Conservation (phyloP, 1,140 invertebrate species). For the Notospermus geniculatus region DNA sequence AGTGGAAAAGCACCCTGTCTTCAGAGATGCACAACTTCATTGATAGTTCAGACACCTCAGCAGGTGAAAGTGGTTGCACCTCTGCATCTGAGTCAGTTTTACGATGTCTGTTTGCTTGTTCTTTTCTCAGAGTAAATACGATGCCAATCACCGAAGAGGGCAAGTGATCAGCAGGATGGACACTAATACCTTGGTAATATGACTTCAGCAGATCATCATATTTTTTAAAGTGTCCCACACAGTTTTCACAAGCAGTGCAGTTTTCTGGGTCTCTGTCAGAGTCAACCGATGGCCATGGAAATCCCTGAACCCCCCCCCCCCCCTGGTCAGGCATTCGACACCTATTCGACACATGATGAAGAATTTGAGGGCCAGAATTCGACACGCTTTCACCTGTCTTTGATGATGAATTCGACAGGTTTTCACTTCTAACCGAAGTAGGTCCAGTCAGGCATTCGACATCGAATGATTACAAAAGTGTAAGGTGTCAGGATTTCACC, state of each 20-base stretch:
- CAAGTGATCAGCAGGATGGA: neutral
- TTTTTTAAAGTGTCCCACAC: neutral
- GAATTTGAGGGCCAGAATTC: too few relatives aligned
- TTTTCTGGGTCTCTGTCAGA: neutral
- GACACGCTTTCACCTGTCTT: too few relatives aligned
- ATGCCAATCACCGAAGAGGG: neutral
- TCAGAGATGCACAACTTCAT: neutral
- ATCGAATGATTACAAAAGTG: too few relatives aligned
- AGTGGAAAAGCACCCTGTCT: neutral
- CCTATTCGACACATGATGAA: too few relatives aligned
- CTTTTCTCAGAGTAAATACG: neutral
- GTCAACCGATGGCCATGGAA: neutral
- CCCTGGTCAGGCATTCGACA: too few relatives aligned
- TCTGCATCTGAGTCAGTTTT: neutral
- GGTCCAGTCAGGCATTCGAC: too few relatives aligned
- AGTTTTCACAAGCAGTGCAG: neutral
- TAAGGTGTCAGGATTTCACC: too few relatives aligned
- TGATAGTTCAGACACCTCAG: neutral
- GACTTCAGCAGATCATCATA: neutral
- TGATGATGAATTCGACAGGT: too few relatives aligned
- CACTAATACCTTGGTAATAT: neutral
- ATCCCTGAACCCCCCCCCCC: too few relatives aligned
- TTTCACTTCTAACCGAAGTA: too few relatives aligned
- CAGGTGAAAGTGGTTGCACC: neutral
- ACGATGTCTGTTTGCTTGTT: neutral